Base-by-base conservation (phyloP, 92 coral and sea anemone species). In the Palythoa grandiflora region DNA sequence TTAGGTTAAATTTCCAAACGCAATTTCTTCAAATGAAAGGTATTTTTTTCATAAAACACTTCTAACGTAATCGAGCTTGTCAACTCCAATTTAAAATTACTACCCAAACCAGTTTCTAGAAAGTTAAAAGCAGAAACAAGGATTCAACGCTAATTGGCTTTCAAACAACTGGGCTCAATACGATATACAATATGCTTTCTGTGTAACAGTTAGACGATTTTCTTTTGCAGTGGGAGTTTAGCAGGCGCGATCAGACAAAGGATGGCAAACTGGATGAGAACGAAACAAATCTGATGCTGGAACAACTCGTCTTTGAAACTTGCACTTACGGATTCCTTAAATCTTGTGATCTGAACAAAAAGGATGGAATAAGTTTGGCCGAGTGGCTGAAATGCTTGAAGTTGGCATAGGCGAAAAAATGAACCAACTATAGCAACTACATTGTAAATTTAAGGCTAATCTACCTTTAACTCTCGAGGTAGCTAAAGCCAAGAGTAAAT, bases 341-440 rank as follows among this genome's bases (percentile, higher is more conserved):
- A 40, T 65, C 86, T 39, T 81, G 86, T 81, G 86, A 81, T 36
- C 86, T 81, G 44, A 66, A 81, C 74, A 81, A 66, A 66, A 68
- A 16, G 36, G 86, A 81, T 66, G 86, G 86, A 13, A 81, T 81
- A 38, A 47, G 17, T 47, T n/a, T 40, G 86, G 86, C 66, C 11
- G 86, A 81, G 47, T 81, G 86, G 86, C 11, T 81, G 86, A 81
- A 81, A 12, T 81, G 86, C 20, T 44, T 81, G 61, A 81, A 47
- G 61, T 28, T 81, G 39, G 86, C 59, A 35, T 81, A 65, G 57
- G 11, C 20, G 12, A 65, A 77, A 77, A 16, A 15, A 77, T 50
- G 3, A 76, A 40, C 35, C 79, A 48, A 16, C 6, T 19, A 19
- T 48, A 3, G 6, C 6, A 21, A 75, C 79, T 9, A 16, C 48